Evolutionary conservation across 2,113 vertebrate genomes (phyloP).

Genomic region (Daboia siamensis): DNA sequence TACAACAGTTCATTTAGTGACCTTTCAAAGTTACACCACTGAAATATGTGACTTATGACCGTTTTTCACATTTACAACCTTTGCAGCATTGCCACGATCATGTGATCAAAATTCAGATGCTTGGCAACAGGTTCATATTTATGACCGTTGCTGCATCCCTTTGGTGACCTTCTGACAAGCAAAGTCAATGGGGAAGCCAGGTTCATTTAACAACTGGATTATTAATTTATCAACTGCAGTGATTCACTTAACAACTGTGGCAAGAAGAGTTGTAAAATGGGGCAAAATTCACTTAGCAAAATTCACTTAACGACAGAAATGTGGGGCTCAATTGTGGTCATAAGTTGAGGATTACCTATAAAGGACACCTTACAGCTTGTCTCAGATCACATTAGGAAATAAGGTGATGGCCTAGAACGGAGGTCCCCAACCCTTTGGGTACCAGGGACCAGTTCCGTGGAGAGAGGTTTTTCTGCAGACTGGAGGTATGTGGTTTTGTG

Average conservation of each 20-base stretch:
- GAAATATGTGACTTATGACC: neutral
- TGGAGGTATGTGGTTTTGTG: too few relatives aligned
- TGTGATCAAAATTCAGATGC: neutral
- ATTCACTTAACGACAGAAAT: neutral
- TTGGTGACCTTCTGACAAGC: neutral
- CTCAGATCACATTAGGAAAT: neutral
- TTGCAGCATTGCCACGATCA: neutral
- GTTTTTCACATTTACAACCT: neutral
- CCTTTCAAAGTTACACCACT: neutral
- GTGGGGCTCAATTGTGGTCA: neutral
- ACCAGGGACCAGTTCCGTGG: too few relatives aligned
- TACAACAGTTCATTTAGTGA: neutral
- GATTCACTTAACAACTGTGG: neutral
- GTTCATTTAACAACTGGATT: neutral
- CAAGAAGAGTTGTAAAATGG: neutral
- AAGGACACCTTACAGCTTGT: neutral
- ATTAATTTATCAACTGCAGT: neutral
- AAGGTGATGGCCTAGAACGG: neutral
- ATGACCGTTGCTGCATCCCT: neutral
- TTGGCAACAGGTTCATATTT: neutral
- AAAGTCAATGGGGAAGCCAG: neutral
- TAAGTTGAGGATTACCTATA: neutral
- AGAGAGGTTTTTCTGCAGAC: too few relatives aligned
- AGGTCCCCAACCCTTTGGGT: too few relatives aligned
- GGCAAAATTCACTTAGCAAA: neutral